Base-by-base conservation (phyloP, 1,140 invertebrate genomes). In the Cotesia chilonis region DNA sequence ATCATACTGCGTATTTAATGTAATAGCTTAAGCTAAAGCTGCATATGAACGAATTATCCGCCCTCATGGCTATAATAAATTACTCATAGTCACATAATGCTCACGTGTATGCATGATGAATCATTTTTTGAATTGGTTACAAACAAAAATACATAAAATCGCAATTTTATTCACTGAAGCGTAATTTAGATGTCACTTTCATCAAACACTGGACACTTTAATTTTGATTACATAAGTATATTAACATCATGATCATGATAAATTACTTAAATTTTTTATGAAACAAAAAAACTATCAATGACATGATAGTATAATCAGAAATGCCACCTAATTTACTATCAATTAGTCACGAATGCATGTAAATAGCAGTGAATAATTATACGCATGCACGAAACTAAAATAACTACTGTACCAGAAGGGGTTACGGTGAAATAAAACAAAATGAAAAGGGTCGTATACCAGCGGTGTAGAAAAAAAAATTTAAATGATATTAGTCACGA, bases 401-500 rank as follows among this genome's bases (percentile, higher is more conserved):
- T 47, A 9, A 47, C 41, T 6, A 10, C 41, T 55, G 3, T 28
- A 28, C 28, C 12, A 5, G 68, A 10, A 47, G 4, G 7, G 68
- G 4, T 38, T 17, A 47, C 38, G 37, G 59, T 35, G 68, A 36
- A 10, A 38, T 47, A 47, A 38, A 47, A 20, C 7, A 5, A 68
- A 35, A 38, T 47, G 7, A 9, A 17, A 7, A 41, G 37, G 59
- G 57, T 60, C 37, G 7, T 37, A 35, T 28, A 28, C 28, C 28
- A 36, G 28, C 7, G 20, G 20, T 60, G 20, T 28, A 70, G 60
- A 60, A 12, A 4, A 60, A 12, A n/a, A 55, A 51, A 5, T 9
- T n/a, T 17, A 35, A 64, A 64, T 20, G 70, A 60, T 28, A 51
- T 64, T 70, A 70, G 47, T 35, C 41, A 63, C 60, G 60, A 70